A percentile compares a stretch with the other conserved stretches of the same genome.
These are phyloP conservation scores for Bombyx huttoni DNA, from an alignment of 2,888 invertebrate species.

Conservation along the genomic window DNA sequence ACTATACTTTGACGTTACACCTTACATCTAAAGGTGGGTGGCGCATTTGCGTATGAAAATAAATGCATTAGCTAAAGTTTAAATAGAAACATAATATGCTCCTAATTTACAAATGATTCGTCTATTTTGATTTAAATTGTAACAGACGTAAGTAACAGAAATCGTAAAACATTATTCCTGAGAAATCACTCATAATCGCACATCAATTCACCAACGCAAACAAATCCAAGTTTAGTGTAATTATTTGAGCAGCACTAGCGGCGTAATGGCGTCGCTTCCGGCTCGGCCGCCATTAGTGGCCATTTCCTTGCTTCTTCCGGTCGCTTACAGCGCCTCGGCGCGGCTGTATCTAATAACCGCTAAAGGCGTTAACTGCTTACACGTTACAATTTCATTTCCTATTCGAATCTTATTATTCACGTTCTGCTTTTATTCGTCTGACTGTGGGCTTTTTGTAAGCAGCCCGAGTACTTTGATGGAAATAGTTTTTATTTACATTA, in stretches of 20 bases:
- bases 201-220: slow-evolving; percentile 25
- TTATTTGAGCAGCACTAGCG: slow-evolving; percentile 64
- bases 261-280: slow-evolving; percentile 62
- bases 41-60: no score
- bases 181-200: background rate
- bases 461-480: background rate
- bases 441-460: background rate
- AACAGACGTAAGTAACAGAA: no score
- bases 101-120: no score
- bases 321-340: slow-evolving; percentile 31
- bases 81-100: no score
- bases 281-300: slow-evolving; percentile 63
- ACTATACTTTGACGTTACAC: no score
- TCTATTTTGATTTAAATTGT: no score
- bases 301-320: slow-evolving; percentile 64
- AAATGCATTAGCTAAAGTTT: no score
- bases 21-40: no score
- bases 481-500: background rate
- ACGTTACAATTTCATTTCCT: slow-evolving; percentile 14
- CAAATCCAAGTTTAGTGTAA: slow-evolving; percentile 37
- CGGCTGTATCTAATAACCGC: slow-evolving; percentile 18
- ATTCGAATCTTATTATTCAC: slow-evolving; percentile 4
- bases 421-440: background rate
- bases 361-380: slow-evolving; percentile 9
- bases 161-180: no score